These are phyloP conservation scores for Steinernema hermaphroditum DNA, from an alignment of 2,888 invertebrate species.

Conservation along the genomic window DNA sequence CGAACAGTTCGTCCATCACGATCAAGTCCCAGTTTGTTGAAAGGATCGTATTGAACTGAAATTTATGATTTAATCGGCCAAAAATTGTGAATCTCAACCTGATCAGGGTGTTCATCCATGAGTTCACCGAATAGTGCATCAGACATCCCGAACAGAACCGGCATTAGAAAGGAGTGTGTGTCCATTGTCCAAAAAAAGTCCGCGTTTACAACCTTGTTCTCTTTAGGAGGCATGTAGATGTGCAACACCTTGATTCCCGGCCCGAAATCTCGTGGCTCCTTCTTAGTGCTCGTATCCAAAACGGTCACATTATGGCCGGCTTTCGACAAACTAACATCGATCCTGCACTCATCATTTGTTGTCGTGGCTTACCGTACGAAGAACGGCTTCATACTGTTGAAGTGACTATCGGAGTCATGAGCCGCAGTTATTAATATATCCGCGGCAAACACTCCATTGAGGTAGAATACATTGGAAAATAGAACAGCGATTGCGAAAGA, in stretches of 20 bases:
- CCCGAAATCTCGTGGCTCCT: slow-evolving; percentile 36
- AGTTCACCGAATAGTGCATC: slow-evolving; percentile 35
- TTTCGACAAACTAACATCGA: slow-evolving; percentile 35
- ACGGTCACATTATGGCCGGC: slow-evolving; percentile 46
- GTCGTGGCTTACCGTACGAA: not conserved
- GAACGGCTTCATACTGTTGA: slow-evolving; percentile 21
- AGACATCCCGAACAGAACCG: slow-evolving; percentile 30
- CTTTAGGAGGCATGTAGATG: slow-evolving; percentile 32
- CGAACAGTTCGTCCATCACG: slow-evolving; percentile 47
- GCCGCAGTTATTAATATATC: not conserved
- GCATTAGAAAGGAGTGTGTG: slow-evolving; percentile 12
- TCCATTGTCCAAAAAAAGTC: slow-evolving; percentile 26
- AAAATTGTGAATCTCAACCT: too few species aligned
- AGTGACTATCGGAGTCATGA: slow-evolving; percentile 6
- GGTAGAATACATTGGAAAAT: not conserved
- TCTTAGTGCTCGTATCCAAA: slow-evolving; percentile 38
- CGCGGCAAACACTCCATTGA: not conserved
- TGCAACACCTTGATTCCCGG: slow-evolving; percentile 37
- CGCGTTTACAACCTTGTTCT: not conserved
- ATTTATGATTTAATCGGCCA: not conserved
- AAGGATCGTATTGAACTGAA: slow-evolving; percentile 37
- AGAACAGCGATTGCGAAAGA: too few species aligned
- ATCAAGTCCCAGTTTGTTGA: slow-evolving; percentile 46
- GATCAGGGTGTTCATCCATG: slow-evolving; percentile 29
- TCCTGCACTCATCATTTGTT: too few species aligned